Percentiles rank a stretch among this genome's conserved stretches.
These are phyloP conservation scores for Aradophagus sp. DNA, from an alignment of 1,140 invertebrate species.

Conservation along the genomic window DNA sequence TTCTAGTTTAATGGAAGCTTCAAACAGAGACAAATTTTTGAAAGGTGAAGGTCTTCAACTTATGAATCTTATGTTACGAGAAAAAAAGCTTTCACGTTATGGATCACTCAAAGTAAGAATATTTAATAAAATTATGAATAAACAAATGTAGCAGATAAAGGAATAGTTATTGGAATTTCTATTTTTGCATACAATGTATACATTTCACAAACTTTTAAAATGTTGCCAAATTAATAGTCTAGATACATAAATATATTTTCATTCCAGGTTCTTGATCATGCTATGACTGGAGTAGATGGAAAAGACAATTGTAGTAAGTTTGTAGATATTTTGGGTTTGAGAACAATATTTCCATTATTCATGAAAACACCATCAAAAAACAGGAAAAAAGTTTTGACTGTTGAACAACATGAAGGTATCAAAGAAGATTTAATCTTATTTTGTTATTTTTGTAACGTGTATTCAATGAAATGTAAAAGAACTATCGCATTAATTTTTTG, in stretches of 20 bases:
- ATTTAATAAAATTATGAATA: no score
- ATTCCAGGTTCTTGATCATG: constrained; percentile 88
- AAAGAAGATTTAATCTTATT: constrained; percentile 1
- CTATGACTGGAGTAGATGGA: constrained; percentile 93
- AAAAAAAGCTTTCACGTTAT: constrained; percentile 97
- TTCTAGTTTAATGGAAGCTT: constrained; percentile 89
- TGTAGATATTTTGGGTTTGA: constrained; percentile 96
- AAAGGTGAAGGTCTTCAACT: constrained; percentile 96
- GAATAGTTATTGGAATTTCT: no score
- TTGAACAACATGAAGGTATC: constrained; percentile 94
- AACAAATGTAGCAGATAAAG: no score
- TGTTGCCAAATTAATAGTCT: no score
- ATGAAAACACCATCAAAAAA: constrained; percentile 98
- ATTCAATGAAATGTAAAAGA: no score
- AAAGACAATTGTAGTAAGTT: constrained; percentile 98
- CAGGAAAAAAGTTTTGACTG: constrained; percentile 87
- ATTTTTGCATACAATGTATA: no score
- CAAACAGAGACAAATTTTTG: constrained; percentile 94
- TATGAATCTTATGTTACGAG: constrained; percentile 97
- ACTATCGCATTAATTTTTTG: no score
- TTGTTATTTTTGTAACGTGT: no score
- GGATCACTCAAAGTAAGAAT: constrained; percentile 90
- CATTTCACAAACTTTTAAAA: no score
- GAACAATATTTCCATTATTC: constrained; percentile 97
- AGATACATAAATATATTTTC: constrained; percentile 11